phyloP scores from a whole-genome alignment of 2,113 vertebrate genomes.

The Grammomys surdaster region DNA sequence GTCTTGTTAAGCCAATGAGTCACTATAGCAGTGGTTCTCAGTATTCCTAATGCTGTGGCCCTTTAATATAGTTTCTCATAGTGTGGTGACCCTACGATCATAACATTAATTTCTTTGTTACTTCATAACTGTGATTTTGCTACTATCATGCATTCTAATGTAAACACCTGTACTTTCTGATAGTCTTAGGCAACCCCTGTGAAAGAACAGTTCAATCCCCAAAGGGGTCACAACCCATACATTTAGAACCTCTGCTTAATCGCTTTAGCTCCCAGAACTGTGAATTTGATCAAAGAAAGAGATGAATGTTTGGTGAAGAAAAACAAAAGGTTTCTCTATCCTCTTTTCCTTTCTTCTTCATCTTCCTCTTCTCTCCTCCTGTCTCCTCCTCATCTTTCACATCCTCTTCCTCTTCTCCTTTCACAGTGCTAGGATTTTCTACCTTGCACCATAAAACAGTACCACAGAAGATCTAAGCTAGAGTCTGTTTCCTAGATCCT shows the following conservation, averaged over 20 bases:
- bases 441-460: background rate
- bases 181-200: background rate
- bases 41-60: background rate
- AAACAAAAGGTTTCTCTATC: background rate
- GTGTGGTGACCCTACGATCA: background rate
- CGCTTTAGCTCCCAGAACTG: background rate
- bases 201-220: background rate
- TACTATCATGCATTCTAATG: background rate
- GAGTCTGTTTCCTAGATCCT: background rate
- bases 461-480: background rate
- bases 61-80: background rate
- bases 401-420: background rate
- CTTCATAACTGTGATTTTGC: background rate
- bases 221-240: background rate
- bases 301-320: background rate
- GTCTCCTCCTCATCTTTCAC: background rate
- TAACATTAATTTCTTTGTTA: background rate
- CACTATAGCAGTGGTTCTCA: background rate
- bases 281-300: background rate
- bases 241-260: background rate
- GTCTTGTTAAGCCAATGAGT: background rate
- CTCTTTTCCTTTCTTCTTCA: background rate
- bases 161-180: background rate
- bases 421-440: background rate
- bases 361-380: background rate